Percentiles rank a stretch among this genome's conserved stretches.
phyloP scores from a whole-genome alignment of 2,888 invertebrate species.

The Ichneumoninae sp. region DNA sequence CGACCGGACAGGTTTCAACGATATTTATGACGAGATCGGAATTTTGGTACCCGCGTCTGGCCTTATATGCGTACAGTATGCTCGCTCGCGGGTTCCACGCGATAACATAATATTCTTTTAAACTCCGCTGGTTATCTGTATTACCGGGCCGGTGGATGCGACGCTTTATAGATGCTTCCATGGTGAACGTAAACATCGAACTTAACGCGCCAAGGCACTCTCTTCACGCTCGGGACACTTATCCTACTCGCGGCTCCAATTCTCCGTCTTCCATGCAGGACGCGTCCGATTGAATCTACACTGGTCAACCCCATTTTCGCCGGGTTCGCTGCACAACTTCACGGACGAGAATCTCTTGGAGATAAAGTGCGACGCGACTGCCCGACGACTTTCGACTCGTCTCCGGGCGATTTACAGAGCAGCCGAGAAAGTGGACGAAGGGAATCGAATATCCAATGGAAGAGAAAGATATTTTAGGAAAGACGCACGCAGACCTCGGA shows the following conservation, averaged over 20 bases:
- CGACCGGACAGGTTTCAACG: conserved; percentile 52
- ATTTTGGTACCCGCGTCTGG: conserved; percentile 45
- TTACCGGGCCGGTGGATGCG: conserved; percentile 74
- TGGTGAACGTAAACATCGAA: conserved; percentile 73
- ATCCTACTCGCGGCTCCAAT: conserved; percentile 34
- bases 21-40: conserved; percentile 62
- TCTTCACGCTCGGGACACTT: conserved; percentile 62
- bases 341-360: conserved; percentile 34
- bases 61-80: conserved; percentile 16
- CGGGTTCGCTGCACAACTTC: neutral
- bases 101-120: conserved; percentile 78
- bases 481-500: neutral
- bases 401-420: conserved; percentile 19
- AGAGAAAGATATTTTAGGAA: neutral
- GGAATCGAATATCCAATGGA: neutral
- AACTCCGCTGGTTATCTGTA: conserved; percentile 73
- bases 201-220: conserved; percentile 78
- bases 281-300: conserved; percentile 49
- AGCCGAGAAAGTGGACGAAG: conserved; percentile 73
- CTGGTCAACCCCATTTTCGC: conserved; percentile 46
- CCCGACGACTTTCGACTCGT: neutral
- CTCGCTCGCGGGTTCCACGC: conserved; percentile 50
- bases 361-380: conserved; percentile 36
- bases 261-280: conserved; percentile 52
- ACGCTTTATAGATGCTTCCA: conserved; percentile 67